phyloP scores from a whole-genome alignment of 2,888 invertebrate genomes.

The Cyrtodaria siliqua region DNA sequence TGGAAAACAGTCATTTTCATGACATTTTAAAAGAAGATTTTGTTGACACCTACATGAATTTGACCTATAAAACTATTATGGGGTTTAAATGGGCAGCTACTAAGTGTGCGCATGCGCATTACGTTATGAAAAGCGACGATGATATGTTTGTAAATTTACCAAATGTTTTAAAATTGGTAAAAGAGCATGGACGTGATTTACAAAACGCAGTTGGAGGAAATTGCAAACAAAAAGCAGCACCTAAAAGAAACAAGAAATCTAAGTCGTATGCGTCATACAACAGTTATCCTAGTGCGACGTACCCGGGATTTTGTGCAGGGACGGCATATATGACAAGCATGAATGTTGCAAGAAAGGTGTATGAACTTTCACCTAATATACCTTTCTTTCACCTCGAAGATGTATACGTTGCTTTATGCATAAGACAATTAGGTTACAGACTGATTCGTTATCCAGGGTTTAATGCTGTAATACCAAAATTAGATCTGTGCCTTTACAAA shows the following conservation, averaged over 20 bases:
- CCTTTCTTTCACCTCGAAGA: slow-evolving; percentile 81
- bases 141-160: slow-evolving; percentile 63
- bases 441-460: slow-evolving; percentile 65
- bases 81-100: slow-evolving; percentile 64
- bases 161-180: slow-evolving; percentile 44
- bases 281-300: slow-evolving; percentile 68
- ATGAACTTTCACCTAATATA: slow-evolving; percentile 66
- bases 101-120: slow-evolving; percentile 54
- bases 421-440: slow-evolving; percentile 61
- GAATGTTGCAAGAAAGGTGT: slow-evolving; percentile 64
- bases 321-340: slow-evolving; percentile 75
- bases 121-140: slow-evolving; percentile 45
- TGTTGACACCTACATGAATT: slow-evolving; percentile 59
- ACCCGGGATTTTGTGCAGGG: slow-evolving; percentile 79
- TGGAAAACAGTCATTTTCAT: slow-evolving; percentile 43
- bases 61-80: slow-evolving; percentile 67
- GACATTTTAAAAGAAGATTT: slow-evolving; percentile 68
- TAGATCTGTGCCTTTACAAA: slow-evolving; percentile 64
- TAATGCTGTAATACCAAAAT: slow-evolving; percentile 32
- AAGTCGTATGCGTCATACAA: slow-evolving; percentile 76
- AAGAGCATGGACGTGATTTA: slow-evolving; percentile 16
- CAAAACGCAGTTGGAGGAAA: slow-evolving; percentile 62
- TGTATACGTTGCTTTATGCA: slow-evolving; percentile 75
- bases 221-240: slow-evolving; percentile 56
- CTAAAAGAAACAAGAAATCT: slow-evolving; percentile 66